A percentile compares a stretch with the other conserved stretches of the same genome.
These are phyloP conservation scores for Ptychobarbus kaznakovi DNA, from an alignment of 2,797 vertebrate genomes.

Conservation along the genomic window DNA sequence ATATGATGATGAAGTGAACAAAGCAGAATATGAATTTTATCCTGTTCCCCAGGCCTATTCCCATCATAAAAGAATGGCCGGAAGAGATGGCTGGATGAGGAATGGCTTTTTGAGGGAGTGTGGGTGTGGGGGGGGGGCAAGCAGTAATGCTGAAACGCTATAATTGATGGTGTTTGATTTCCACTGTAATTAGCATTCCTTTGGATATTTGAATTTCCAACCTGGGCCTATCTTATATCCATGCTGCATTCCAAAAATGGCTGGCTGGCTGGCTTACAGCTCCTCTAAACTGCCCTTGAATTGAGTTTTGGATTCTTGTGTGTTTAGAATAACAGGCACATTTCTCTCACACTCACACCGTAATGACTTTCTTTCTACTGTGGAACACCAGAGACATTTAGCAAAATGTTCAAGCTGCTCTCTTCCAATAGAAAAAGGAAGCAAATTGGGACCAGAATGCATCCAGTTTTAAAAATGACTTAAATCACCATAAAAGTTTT, in stretches of 20 bases:
- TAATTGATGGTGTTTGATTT: slow-evolving; percentile 86
- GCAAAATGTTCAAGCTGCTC: not conserved
- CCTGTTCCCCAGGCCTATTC: not conserved
- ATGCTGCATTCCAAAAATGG: slow-evolving; percentile 79
- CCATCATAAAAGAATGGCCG: slow-evolving; percentile 36
- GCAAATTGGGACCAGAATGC: not conserved
- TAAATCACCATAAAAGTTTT: too few relatives aligned
- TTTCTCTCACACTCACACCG: slow-evolving; percentile 34
- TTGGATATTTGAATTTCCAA: slow-evolving; percentile 78
- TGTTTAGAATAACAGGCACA: slow-evolving; percentile 45
- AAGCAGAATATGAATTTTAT: slow-evolving; percentile 14
- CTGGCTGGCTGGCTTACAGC: slow-evolving; percentile 78
- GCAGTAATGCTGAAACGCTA: slow-evolving; percentile 79
- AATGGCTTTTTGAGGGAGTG: slow-evolving; percentile 16
- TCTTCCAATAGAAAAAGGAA: not conserved
- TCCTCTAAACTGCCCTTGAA: slow-evolving; percentile 71
- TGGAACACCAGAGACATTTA: not conserved
- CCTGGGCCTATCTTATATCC: slow-evolving; percentile 83
- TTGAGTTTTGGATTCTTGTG: slow-evolving; percentile 55
- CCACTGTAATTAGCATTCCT: slow-evolving; percentile 85
- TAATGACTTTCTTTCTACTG: slow-evolving; percentile 24
- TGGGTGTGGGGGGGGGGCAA: slow-evolving; percentile 9
- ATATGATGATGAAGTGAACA: slow-evolving; percentile 26
- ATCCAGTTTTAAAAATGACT: not conserved
- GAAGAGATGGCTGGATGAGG: slow-evolving; percentile 32